Base-by-base conservation (phyloP, 2,797 vertebrate genomes). In the Xerus rutilus region DNA sequence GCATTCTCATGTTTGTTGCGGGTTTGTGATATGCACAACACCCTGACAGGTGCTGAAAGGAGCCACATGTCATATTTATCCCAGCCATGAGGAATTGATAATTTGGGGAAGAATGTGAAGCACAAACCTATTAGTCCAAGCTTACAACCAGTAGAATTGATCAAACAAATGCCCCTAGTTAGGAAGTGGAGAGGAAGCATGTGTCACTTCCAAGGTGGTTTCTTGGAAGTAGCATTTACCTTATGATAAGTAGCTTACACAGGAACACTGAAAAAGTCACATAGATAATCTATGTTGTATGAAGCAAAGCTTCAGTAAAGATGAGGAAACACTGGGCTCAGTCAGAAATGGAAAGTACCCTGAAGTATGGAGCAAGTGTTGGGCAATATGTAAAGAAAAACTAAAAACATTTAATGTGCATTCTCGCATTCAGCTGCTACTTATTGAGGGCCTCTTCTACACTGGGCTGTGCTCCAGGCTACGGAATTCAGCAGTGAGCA, bases 1-100 rank as follows among this genome's bases (percentile, higher is more conserved):
- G 79, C 17, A 28, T 64, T 94, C 43, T 85, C 0, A 15, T n/a
- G 1, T 64, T 39, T 76, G n/a, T 35, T 69, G 70, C 85, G 30
- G 32, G n/a, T 6, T 72, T 76, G 8, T 1, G 0, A 25, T 8
- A 7, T 6, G 1, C 1, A 12, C 3, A 1, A 17, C 18, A 35
- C 35, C 18, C 57, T 30, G n/a, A 65, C 9, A 76, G 45, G 45
- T 21, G 43, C 89, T 54, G 3, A 43, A 21, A 62, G 70, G 13
- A 54, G 39, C 1, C 14, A 57, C 39, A 45, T 76, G 30, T 12
- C 6, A 23, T 28, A 15, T 4, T 47, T 47, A 49, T 77, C 7
- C n/a, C 57, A 1, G 30, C 32, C 25, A 43, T 84, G n/a, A 73
- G 57, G 18, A 54, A 14, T 2, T 52, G 21, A 72, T 89, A 2